A percentile compares a stretch with the other conserved stretches of the same genome.
phyloP scores from a whole-genome alignment of 2,888 invertebrate genomes.

The Sarcophaga subvicina region DNA sequence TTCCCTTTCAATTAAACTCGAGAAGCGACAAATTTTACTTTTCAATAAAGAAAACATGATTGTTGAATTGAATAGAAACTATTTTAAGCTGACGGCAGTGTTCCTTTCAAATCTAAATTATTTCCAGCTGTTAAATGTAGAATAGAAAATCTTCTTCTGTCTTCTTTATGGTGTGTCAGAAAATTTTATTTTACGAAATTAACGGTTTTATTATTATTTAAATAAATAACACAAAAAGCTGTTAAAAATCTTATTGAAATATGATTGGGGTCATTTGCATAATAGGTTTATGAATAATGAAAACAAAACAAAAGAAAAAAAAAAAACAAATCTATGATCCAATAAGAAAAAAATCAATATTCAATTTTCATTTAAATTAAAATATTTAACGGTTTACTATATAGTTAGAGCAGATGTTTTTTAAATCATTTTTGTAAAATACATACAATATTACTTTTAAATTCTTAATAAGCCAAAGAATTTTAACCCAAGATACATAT shows the following conservation, averaged over 20 bases:
- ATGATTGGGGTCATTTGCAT: constrained; percentile 34
- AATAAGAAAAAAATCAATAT: neutral
- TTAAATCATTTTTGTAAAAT: neutral
- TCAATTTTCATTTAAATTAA: neutral
- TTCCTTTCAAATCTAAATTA: neutral
- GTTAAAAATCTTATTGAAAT: constrained; percentile 30
- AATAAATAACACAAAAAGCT: constrained; percentile 17
- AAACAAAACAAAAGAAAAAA: neutral
- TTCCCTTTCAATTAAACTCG: constrained; percentile 57
- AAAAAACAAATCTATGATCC: neutral
- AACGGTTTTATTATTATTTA: constrained; percentile 33
- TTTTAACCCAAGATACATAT: neutral
- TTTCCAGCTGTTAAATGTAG: constrained; percentile 18
- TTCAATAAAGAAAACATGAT: constrained; percentile 48
- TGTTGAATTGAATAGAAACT: neutral
- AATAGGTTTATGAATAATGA: constrained; percentile 30
- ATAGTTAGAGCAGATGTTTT: constrained; percentile 9
- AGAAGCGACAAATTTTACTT: constrained; percentile 60
- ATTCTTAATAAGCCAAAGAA: constrained; percentile 34
- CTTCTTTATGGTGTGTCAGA: neutral
- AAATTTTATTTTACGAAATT: neutral
- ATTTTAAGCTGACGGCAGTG: neutral
- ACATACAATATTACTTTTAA: neutral
- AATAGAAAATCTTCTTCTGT: constrained; percentile 29
- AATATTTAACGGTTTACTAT: constrained; percentile 18